A percentile compares a stretch with the other conserved stretches of the same genome.
These are phyloP conservation scores for Fragum sueziense DNA, from an alignment of 2,888 invertebrate genomes.

Conservation along the genomic window DNA sequence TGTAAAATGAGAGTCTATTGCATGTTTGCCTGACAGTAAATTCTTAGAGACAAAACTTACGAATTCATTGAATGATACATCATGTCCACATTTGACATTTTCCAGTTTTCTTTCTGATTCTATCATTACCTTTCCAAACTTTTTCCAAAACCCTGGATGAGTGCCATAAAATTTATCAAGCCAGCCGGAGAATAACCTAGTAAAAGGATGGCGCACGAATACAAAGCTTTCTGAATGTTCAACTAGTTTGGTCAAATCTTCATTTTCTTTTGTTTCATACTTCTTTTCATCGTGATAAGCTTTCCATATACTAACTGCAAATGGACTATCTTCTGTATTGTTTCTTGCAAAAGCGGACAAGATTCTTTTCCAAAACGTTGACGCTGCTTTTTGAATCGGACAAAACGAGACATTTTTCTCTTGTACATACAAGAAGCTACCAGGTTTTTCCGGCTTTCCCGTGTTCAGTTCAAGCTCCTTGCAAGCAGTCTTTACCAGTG, in stretches of 20 bases:
- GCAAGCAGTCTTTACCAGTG: background rate
- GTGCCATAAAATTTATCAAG: constrained; percentile 64
- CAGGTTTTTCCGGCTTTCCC: background rate
- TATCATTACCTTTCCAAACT: constrained; percentile 40
- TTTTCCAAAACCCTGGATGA: constrained; percentile 57
- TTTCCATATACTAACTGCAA: background rate
- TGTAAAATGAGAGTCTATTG: constrained; percentile 58
- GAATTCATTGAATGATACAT: constrained; percentile 62
- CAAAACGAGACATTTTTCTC: background rate
- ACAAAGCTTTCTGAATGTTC: constrained; percentile 27
- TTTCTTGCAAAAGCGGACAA: background rate
- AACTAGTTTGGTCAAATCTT: background rate
- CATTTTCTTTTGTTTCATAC: background rate
- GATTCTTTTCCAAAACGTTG: constrained; percentile 5
- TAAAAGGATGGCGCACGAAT: constrained; percentile 62
- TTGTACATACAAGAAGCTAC: background rate
- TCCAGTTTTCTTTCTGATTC: constrained; percentile 27
- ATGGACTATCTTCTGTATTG: background rate
- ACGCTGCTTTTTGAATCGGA: background rate
- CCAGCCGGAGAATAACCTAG: constrained; percentile 63
- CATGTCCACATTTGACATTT: constrained; percentile 56
- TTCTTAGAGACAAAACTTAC: constrained; percentile 48
- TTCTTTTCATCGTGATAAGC: background rate
- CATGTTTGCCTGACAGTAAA: constrained; percentile 11
- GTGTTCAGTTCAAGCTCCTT: background rate